These are phyloP conservation scores for Sympetrum striolatum DNA, from an alignment of 2,888 invertebrate species.

Conservation along the genomic window DNA sequence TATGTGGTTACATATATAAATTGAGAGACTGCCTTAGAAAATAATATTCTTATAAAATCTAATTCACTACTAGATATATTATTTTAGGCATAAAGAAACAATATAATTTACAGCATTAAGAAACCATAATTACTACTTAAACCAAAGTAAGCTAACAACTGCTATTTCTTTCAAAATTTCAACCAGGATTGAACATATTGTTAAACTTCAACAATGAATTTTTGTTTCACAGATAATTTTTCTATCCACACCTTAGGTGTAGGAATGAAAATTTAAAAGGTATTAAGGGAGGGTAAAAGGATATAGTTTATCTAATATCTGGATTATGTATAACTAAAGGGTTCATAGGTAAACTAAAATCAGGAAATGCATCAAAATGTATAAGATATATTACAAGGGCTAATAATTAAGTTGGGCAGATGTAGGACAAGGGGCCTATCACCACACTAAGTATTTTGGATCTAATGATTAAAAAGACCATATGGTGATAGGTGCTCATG, in stretches of 20 bases:
- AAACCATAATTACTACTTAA: not conserved
- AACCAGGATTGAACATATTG: not conserved
- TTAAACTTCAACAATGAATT: not conserved
- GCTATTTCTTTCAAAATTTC: not conserved
- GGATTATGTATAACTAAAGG: not conserved
- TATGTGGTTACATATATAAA: not conserved
- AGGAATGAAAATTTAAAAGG: not conserved
- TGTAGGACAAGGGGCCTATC: not conserved
- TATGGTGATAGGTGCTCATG: not conserved
- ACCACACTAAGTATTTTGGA: not conserved
- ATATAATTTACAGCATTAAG: not conserved
- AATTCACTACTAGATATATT: not conserved
- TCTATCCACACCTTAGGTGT: not conserved
- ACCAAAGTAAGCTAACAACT: not conserved
- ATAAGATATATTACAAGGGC: not conserved
- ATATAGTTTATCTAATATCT: not conserved
- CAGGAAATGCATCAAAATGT: not conserved
- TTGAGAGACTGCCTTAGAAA: not conserved
- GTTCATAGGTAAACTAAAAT: not conserved
- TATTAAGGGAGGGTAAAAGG: not conserved
- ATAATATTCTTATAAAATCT: not conserved
- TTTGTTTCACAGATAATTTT: not conserved
- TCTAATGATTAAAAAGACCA: not conserved
- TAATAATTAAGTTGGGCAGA: not conserved
- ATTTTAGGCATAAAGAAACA: not conserved